Conservation (phyloP, 2,113 vertebrate genomes). For the Hystrix brachyura region DNA sequence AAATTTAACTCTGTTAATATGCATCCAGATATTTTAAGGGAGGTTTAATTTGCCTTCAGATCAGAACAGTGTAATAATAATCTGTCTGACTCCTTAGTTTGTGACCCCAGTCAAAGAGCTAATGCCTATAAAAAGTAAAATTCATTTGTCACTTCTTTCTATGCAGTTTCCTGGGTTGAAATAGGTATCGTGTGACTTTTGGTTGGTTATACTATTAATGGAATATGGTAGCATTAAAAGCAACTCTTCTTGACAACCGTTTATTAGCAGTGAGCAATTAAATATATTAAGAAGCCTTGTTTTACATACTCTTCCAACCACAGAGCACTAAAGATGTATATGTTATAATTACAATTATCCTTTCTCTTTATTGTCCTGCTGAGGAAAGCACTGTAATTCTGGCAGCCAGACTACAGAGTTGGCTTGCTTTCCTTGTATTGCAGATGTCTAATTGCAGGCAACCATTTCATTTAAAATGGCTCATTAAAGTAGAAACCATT, state of each 20-base stretch:
- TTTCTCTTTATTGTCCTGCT: slow-evolving; percentile 90
- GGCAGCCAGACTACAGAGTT: slow-evolving; percentile 85
- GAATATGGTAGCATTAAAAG: slow-evolving; percentile 81
- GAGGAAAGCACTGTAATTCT: slow-evolving; percentile 91
- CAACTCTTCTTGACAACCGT: slow-evolving; percentile 86
- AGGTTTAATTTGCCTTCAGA: background rate
- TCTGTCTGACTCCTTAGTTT: background rate
- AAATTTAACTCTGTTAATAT: background rate
- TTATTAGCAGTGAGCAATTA: slow-evolving; percentile 89
- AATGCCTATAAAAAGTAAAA: background rate
- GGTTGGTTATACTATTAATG: slow-evolving; percentile 71
- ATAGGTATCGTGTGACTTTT: slow-evolving; percentile 71
- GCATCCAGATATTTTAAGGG: slow-evolving; percentile 17
- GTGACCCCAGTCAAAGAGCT: background rate
- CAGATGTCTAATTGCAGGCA: slow-evolving; percentile 93
- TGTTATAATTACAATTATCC: slow-evolving; percentile 91
- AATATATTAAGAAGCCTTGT: slow-evolving; percentile 89
- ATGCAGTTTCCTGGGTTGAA: slow-evolving; percentile 57
- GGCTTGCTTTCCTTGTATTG: slow-evolving; percentile 88
- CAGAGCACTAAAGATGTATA: slow-evolving; percentile 88
- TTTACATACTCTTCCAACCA: slow-evolving; percentile 86
- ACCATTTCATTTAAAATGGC: slow-evolving; percentile 91
- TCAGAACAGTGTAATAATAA: background rate
- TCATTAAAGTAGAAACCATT: slow-evolving; percentile 90
- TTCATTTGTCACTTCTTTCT: slow-evolving; percentile 13